phyloP scores from a whole-genome alignment of 2,888 invertebrate genomes.

The Eupithecia inturbata region DNA sequence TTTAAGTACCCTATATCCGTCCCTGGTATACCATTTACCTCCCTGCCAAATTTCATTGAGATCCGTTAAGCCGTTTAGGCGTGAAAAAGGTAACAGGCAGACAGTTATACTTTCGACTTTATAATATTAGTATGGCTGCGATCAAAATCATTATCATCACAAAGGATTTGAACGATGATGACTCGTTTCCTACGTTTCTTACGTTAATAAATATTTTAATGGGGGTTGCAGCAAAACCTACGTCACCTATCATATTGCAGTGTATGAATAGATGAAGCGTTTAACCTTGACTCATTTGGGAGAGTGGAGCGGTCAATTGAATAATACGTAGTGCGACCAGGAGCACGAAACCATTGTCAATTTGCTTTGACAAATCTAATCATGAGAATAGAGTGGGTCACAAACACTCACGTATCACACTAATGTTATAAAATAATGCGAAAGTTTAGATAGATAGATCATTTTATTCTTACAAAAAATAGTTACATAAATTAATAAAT shows the following conservation, averaged over 20 bases:
- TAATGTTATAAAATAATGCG: too few relatives aligned
- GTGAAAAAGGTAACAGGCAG: too few relatives aligned
- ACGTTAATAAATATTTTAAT: background rate
- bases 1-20: too few relatives aligned
- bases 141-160: background rate
- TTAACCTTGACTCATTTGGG: conserved; percentile 61
- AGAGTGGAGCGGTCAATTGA: conserved; percentile 55
- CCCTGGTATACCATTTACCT: too few relatives aligned
- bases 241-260: background rate
- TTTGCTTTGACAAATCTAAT: conserved; percentile 40
- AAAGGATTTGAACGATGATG: background rate
- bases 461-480: too few relatives aligned
- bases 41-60: too few relatives aligned
- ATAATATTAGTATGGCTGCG: too few relatives aligned
- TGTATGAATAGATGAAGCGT: conserved; percentile 24
- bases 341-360: conserved; percentile 44
- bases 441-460: too few relatives aligned
- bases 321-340: conserved; percentile 50
- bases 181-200: background rate
- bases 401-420: background rate
- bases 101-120: too few relatives aligned
- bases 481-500: too few relatives aligned
- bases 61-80: too few relatives aligned
- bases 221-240: background rate
- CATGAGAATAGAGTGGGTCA: conserved; percentile 7